These are phyloP conservation scores for Drosophila jambulina DNA, from an alignment of 1,140 invertebrate species.

Conservation along the genomic window DNA sequence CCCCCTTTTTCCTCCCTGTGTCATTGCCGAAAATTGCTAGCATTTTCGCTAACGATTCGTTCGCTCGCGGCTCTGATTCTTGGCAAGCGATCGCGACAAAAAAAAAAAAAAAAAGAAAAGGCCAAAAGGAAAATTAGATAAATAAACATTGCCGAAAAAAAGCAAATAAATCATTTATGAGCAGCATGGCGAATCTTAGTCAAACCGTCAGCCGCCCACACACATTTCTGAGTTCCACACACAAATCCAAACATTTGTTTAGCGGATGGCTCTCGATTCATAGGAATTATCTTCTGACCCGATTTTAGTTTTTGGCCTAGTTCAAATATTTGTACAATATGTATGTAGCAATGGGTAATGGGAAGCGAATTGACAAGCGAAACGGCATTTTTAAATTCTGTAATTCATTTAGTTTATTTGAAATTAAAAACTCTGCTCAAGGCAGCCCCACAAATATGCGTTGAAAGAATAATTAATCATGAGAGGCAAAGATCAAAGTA, in stretches of 20 bases:
- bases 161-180: slow-evolving; percentile 70
- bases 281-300: slow-evolving; percentile 25
- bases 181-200: slow-evolving; percentile 45
- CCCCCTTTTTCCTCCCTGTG: not conserved
- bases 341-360: slow-evolving; percentile 44
- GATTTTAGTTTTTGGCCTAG: slow-evolving; percentile 51
- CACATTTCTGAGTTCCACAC: slow-evolving; percentile 34
- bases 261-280: slow-evolving; percentile 15
- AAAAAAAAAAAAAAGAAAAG: slow-evolving; percentile 54
- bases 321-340: slow-evolving; percentile 37
- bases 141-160: slow-evolving; percentile 71
- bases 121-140: slow-evolving; percentile 67
- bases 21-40: slow-evolving; percentile 49
- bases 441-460: slow-evolving; percentile 3
- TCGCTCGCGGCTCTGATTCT: slow-evolving; percentile 46
- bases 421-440: not conserved
- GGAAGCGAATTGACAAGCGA: slow-evolving; percentile 1
- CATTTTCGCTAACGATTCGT: slow-evolving; percentile 61
- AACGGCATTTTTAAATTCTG: slow-evolving; percentile 22
- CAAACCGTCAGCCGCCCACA: slow-evolving; percentile 32
- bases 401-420: slow-evolving; percentile 25
- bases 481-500: slow-evolving; percentile 19
- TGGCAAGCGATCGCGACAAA: slow-evolving; percentile 65
- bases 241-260: slow-evolving; percentile 67
- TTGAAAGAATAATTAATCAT: slow-evolving; percentile 24